Evolutionary conservation across 1,140 invertebrate species (phyloP).

Genomic region (Drosophila nasuta): DNA sequence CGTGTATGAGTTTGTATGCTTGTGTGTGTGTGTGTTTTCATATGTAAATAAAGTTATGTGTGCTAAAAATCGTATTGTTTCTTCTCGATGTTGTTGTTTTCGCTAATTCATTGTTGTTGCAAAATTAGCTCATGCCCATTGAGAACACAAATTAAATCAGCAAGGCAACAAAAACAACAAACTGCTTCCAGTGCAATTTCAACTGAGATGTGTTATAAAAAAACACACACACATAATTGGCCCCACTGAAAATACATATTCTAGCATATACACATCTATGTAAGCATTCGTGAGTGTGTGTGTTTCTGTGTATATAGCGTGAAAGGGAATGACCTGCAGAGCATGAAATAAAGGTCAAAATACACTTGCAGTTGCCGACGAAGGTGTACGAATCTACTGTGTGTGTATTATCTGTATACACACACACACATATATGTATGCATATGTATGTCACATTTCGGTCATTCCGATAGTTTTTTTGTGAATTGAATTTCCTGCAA

Average conservation of each 20-base stretch:
- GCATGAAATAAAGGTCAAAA: slow-evolving; percentile 70
- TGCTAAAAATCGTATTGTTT: slow-evolving; percentile 49
- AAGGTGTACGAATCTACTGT: slow-evolving; percentile 1
- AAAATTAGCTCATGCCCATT: slow-evolving; percentile 50
- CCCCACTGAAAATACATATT: slow-evolving; percentile 3
- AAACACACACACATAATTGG: slow-evolving; percentile 39
- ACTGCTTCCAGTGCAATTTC: slow-evolving; percentile 20
- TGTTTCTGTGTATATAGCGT: slow-evolving; percentile 37
- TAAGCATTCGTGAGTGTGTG: background rate
- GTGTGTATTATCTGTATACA: slow-evolving; percentile 1
- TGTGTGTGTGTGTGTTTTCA: slow-evolving; percentile 21
- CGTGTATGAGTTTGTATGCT: slow-evolving; percentile 27
- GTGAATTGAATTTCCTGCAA: slow-evolving; percentile 81
- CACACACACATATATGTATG: slow-evolving; percentile 2
- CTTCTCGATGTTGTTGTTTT: slow-evolving; percentile 9
- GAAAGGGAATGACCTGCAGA: slow-evolving; percentile 73
- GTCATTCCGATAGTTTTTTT: slow-evolving; percentile 51
- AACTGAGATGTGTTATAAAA: slow-evolving; percentile 26
- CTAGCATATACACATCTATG: background rate
- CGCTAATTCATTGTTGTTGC: slow-evolving; percentile 21
- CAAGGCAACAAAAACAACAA: slow-evolving; percentile 3
- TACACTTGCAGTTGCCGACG: slow-evolving; percentile 48
- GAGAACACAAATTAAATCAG: slow-evolving; percentile 45
- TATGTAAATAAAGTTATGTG: slow-evolving; percentile 51
- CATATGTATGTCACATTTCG: slow-evolving; percentile 25